A percentile compares a stretch with the other conserved stretches of the same genome.
Evolutionary conservation across 2,797 vertebrate genomes (phyloP).

Genomic region (Tachyglossus aculeatus): DNA sequence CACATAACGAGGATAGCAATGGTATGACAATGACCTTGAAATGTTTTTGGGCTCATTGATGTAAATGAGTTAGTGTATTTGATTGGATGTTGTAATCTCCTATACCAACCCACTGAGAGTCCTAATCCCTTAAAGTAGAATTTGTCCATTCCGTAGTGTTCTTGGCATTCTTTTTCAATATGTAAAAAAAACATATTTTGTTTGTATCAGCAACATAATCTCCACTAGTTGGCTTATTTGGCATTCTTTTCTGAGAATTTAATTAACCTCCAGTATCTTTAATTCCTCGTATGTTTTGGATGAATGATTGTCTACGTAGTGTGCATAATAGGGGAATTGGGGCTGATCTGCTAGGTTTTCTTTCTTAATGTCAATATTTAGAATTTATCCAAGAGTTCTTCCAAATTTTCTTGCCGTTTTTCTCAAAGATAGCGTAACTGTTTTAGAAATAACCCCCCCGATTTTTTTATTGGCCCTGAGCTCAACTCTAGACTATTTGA

Average conservation of each 20-base stretch:
- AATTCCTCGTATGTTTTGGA: constrained; percentile 6
- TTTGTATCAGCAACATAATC: not conserved
- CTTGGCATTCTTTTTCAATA: not conserved
- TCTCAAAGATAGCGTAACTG: too few relatives aligned
- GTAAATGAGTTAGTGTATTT: constrained; percentile 1
- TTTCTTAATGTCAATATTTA: not conserved
- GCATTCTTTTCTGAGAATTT: constrained; percentile 6
- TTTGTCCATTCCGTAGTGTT: not conserved
- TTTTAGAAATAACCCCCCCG: too few relatives aligned
- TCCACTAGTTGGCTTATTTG: constrained; percentile 3
- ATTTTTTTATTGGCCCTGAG: too few relatives aligned
- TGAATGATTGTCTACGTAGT: not conserved
- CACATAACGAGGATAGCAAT: not conserved
- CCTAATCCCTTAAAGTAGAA: not conserved
- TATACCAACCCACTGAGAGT: not conserved
- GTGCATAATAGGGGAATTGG: too few relatives aligned
- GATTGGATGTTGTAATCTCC: not conserved
- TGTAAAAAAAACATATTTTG: not conserved
- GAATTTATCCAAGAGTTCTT: too few relatives aligned
- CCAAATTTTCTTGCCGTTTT: too few relatives aligned
- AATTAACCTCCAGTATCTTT: not conserved
- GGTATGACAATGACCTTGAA: not conserved
- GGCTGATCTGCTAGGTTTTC: not conserved
- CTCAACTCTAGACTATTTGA: too few relatives aligned
- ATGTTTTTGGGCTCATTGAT: constrained; percentile 13